Evolutionary conservation across 2,113 vertebrate genomes (phyloP).

Genomic region (Callionymus lyra): DNA sequence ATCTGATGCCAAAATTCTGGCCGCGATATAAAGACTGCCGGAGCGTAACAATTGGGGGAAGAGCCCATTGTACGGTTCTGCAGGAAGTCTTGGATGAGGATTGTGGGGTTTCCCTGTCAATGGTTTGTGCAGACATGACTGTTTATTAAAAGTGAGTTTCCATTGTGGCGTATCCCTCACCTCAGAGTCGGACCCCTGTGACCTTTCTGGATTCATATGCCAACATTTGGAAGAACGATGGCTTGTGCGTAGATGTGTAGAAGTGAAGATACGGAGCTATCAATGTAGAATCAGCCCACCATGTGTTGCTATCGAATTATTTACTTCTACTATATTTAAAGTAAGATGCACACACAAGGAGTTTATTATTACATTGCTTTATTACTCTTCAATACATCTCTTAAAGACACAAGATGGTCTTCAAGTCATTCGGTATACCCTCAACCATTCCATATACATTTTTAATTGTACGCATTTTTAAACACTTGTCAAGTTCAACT

Average conservation of each 20-base stretch:
- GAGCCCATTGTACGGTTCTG: slow-evolving; percentile 57
- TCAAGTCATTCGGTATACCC: too few species aligned
- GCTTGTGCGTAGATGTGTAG: slow-evolving; percentile 17
- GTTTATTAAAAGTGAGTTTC: slow-evolving; percentile 8
- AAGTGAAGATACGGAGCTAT: slow-evolving; percentile 1
- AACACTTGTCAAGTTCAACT: too few species aligned
- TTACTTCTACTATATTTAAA: too few species aligned
- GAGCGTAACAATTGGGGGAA: slow-evolving; percentile 64
- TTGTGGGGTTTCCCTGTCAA: slow-evolving; percentile 1
- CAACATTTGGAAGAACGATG: background rate
- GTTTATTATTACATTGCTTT: too few species aligned
- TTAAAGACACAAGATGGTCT: too few species aligned
- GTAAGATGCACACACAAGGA: too few species aligned
- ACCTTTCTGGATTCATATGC: slow-evolving; percentile 15
- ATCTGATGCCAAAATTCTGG: slow-evolving; percentile 53
- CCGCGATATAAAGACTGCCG: slow-evolving; percentile 29
- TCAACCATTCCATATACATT: too few species aligned
- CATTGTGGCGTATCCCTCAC: slow-evolving; percentile 23
- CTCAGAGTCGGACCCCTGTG: slow-evolving; percentile 15
- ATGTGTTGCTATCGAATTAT: slow-evolving; percentile 6
- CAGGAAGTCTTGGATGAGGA: slow-evolving; percentile 36
- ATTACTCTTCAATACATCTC: too few species aligned
- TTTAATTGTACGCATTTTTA: too few species aligned
- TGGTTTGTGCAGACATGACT: background rate
- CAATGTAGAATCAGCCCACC: background rate